Base-by-base conservation (phyloP, 35 echinoderm and acorn worm species). In the Apostichopus californicus region DNA sequence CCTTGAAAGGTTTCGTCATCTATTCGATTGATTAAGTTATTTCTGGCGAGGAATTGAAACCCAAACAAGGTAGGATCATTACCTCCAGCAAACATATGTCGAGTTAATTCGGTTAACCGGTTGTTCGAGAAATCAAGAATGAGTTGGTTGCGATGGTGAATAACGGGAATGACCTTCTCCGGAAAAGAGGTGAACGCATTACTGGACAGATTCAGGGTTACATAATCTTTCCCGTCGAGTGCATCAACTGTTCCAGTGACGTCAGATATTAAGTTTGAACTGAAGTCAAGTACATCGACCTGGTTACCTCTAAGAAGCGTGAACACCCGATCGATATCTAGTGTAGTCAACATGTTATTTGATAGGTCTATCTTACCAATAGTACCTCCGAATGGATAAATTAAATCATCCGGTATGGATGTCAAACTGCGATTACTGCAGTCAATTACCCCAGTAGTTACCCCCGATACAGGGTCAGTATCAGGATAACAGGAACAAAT, bases 1-100 rank as follows among this genome's bases (percentile, higher is more conserved):
- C 72, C 72, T 53, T 90, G 66, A 56, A 90, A 90, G 24, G 73
- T 21, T 17, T 77, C 72, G 88, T 77, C 34, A 60, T 90, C 10
- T 53, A 90, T 90, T 12, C 20, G 63, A 26, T 8, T 90, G 25
- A 90, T 90, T 53, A 52, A 9, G 71, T 90, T 90, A 87, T 87
- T 87, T n/a, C 85, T 87, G 52, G 85, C 85, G 22, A 87, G 17
- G 54, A 87, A 87, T 57, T 87, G 18, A 21, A 87, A 87, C 20
- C 85, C 85, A 24, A n/a, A 61, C 28, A 88, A 17, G 8, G 18
- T 64, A 53, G 22, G 0, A 73, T 66, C 22, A 54, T 57, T 73
- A 61, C 86, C 86, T 15, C 86, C 56, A 17, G 79, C 18, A 56
- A 88, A 88, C 86, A 88, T 88, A 73, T 88, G 17, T 28, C 56